These are phyloP conservation scores for Bergia puertoricense DNA, from an alignment of 92 coral and sea anemone species.

Conservation along the genomic window DNA sequence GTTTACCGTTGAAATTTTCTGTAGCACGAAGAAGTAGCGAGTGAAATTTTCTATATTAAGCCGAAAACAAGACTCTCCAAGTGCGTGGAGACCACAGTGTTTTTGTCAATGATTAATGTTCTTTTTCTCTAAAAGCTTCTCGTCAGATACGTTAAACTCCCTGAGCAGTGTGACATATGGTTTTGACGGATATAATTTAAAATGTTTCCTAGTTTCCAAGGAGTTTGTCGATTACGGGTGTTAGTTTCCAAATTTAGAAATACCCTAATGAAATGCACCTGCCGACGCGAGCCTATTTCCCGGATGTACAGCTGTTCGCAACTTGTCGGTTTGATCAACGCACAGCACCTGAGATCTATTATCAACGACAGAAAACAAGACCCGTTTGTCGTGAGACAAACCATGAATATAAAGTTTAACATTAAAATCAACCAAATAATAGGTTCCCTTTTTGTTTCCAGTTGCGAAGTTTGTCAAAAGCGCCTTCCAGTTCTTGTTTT, in stretches of 20 bases:
- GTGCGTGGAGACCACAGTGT: neutral
- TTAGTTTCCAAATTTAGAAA: slow-evolving; percentile 40
- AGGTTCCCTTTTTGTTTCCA: neutral
- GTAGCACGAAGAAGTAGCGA: slow-evolving; percentile 11
- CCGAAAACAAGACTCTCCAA: neutral
- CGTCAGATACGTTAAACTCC: slow-evolving; percentile 14
- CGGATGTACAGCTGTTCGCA: slow-evolving; percentile 73
- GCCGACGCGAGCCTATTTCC: slow-evolving; percentile 47
- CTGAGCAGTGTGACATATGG: slow-evolving; percentile 12
- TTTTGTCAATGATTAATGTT: neutral
- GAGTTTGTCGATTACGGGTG: slow-evolving; percentile 38
- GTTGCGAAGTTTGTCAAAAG: neutral
- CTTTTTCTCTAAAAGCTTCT: neutral
- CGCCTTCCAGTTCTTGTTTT: neutral
- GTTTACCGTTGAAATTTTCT: slow-evolving; percentile 27
- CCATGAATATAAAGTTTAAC: neutral
- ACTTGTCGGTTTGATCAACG: slow-evolving; percentile 41
- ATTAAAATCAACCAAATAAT: slow-evolving; percentile 3
- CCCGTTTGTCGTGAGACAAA: slow-evolving; percentile 32
- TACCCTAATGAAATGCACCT: slow-evolving; percentile 56
- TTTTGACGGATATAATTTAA: slow-evolving; percentile 30
- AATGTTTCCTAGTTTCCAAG: slow-evolving; percentile 32
- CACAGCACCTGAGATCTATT: slow-evolving; percentile 57
- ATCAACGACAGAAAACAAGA: slow-evolving; percentile 20
- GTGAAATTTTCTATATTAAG: neutral